Percentiles rank a stretch among this genome's conserved stretches.
These are phyloP conservation scores for Halocynthia roretzi DNA, from an alignment of 23 tunicate genomes.

Conservation along the genomic window DNA sequence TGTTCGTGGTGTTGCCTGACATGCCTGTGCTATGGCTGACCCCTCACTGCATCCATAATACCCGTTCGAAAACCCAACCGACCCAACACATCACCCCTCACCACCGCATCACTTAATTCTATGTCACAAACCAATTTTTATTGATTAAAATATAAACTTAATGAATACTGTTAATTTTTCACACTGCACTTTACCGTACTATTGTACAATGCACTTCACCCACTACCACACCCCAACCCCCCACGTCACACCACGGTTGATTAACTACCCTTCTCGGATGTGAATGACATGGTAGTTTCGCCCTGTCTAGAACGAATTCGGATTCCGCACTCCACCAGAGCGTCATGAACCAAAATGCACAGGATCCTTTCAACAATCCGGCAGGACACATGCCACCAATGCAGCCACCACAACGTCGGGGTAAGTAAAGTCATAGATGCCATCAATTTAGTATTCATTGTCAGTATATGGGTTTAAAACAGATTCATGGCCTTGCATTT, in stretches of 20 bases:
- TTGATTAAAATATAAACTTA: not conserved
- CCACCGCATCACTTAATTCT: not conserved
- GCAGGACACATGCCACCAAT: slow-evolving; percentile 13
- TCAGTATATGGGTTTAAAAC: not conserved
- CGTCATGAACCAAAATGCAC: slow-evolving; percentile 82
- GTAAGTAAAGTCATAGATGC: slow-evolving; percentile 4
- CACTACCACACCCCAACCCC: slow-evolving; percentile 4
- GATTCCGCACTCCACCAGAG: slow-evolving; percentile 96
- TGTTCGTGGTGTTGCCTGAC: not conserved
- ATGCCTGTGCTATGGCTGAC: not conserved
- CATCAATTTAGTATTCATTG: not conserved
- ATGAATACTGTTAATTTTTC: not conserved
- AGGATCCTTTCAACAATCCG: slow-evolving; percentile 48
- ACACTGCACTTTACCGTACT: not conserved
- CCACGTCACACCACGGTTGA: slow-evolving; percentile 11
- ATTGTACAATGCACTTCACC: not conserved
- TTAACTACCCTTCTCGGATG: not conserved
- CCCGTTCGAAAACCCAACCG: not conserved
- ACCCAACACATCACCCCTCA: not conserved
- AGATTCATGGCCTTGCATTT: too few species aligned
- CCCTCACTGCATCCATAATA: too few species aligned
- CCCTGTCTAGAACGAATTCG: slow-evolving; percentile 97
- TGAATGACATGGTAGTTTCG: slow-evolving; percentile 49
- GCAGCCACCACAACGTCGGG: slow-evolving; percentile 54
- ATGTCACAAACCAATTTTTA: not conserved